These are phyloP conservation scores for Drosophila picticornis DNA, from an alignment of 2,888 invertebrate species.

Conservation along the genomic window DNA sequence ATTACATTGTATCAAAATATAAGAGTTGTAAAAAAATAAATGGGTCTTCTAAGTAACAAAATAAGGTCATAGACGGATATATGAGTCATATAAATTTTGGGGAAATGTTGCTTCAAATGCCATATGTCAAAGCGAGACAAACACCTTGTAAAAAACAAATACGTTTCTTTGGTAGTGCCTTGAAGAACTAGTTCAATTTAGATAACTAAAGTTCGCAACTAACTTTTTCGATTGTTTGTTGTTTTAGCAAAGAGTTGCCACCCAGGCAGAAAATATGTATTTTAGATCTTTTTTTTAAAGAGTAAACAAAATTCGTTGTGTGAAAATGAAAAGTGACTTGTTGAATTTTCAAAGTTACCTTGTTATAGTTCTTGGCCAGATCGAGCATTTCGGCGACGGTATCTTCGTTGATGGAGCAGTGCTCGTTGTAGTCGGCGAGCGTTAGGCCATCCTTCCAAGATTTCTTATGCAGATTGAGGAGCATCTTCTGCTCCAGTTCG, in stretches of 20 bases:
- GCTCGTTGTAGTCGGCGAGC: constrained; percentile 95
- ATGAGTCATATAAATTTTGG: not conserved
- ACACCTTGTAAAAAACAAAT: not conserved
- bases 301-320: not conserved
- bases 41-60: not conserved
- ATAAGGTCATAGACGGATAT: not conserved
- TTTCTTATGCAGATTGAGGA: constrained; percentile 98
- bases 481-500: constrained; percentile 99
- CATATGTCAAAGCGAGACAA: constrained; percentile 9
- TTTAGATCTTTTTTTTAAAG: not conserved
- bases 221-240: constrained; percentile 13
- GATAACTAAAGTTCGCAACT: constrained; percentile 4
- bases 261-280: not conserved
- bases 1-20: not conserved
- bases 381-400: constrained; percentile 98
- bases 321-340: not conserved
- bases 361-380: constrained; percentile 98
- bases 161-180: not conserved
- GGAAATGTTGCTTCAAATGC: not conserved
- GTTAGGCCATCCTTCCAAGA: constrained; percentile 99
- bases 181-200: constrained; percentile 17
- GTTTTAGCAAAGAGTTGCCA: constrained; percentile 35
- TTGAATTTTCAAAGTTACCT: constrained; percentile 84
- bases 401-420: constrained; percentile 96
- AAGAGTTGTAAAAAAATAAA: not conserved